Evolutionary conservation across 2,113 vertebrate genomes (phyloP), one percentile per base, ranked within the genome.

Genomic region (Sakesphorus luctuosus): DNA sequence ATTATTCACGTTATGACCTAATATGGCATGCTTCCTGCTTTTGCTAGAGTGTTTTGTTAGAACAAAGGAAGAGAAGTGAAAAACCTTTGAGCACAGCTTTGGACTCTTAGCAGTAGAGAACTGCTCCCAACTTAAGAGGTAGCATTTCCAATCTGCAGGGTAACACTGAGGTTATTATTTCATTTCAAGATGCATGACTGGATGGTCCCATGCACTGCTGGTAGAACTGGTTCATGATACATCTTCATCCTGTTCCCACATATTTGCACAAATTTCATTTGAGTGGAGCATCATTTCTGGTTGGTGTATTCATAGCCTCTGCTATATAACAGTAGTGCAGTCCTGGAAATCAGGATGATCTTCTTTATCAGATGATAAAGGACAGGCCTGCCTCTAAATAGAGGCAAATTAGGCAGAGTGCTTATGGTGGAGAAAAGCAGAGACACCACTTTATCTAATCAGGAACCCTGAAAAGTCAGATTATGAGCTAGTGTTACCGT

Each of bases 91-190:
- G 29, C 19, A 52, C 7, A 82, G 10, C n/a, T 90, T 66, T 4
- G 1, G 24, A 10, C 36, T 67, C n/a, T 28, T 71, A 62, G 33
- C 31, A 35, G 31, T n/a, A 47, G 18, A 49, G 36, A 84, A 18
- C 24, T 47, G 29, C 28, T 28, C 8, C 1, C 0, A 2, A 40
- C 9, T 52, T 62, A 38, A 8, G 36, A 12, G 2, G 18, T n/a
- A 18, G 3, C 20, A n/a, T 33, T 94, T 78, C 33, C 75, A 74
- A 14, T 25, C 40, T 36, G 33, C 23, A 29, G 17, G 28, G 7
- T 69, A 69, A 33, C 71, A 35, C 21, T 62, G 18, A 36, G 18
- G 4, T 26, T 44, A 47, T 66, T 53, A 46, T 44, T 79, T 82
- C 56, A 23, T 24, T 53, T 43, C 43, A 18, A 66, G 44, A 26